Percentiles rank a stretch among this genome's conserved stretches.
Evolutionary conservation across 2,797 vertebrate genomes (phyloP).

Genomic region (Anniella stebbinsi): DNA sequence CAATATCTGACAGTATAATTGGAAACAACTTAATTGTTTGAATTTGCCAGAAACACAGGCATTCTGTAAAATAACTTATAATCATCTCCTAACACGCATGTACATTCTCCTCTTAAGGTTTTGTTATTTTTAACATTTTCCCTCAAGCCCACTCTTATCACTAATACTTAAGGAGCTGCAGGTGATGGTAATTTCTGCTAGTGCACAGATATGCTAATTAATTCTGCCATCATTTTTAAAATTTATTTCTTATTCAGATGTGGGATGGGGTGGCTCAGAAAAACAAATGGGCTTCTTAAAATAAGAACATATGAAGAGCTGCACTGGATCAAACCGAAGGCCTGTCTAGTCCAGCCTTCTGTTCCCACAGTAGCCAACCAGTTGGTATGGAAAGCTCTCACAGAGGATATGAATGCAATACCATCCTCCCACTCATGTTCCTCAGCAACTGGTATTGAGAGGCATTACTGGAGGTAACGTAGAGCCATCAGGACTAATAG

Average conservation of each 20-base stretch:
- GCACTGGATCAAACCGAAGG: neutral
- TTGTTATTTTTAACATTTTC: conserved; percentile 15
- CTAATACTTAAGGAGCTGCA: neutral
- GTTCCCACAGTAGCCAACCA: neutral
- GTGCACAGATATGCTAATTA: neutral
- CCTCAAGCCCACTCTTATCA: neutral
- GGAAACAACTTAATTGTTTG: conserved; percentile 48
- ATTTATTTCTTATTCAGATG: conserved; percentile 36
- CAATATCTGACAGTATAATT: conserved; percentile 45
- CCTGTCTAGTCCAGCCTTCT: neutral
- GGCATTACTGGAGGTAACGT: too few relatives aligned
- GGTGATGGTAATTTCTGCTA: neutral
- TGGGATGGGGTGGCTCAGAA: neutral
- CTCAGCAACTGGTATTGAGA: too few relatives aligned
- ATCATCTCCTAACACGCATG: neutral
- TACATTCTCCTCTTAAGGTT: conserved; percentile 9
- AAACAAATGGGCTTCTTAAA: conserved; percentile 2
- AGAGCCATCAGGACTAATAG: too few relatives aligned
- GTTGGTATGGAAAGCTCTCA: neutral
- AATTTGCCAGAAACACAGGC: conserved; percentile 37
- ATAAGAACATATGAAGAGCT: neutral
- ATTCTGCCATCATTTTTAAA: neutral
- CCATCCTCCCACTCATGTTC: too few relatives aligned
- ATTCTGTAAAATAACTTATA: conserved; percentile 35
- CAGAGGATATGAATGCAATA: too few relatives aligned